Base-by-base conservation (phyloP, 2,888 invertebrate genomes). In the Luperina testacea region DNA sequence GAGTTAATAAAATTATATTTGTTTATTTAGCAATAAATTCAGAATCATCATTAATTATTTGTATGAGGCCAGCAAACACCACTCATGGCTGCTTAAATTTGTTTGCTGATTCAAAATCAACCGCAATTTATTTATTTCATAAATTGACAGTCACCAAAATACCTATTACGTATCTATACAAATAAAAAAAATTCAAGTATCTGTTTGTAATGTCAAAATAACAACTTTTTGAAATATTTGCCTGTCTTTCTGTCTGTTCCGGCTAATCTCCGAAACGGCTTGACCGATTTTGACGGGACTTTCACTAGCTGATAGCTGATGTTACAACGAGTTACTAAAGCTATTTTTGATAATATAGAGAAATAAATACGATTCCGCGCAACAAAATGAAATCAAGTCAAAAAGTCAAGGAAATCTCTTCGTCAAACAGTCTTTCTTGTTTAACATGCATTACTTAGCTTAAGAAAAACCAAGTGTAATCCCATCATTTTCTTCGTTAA, bases 401-500 rank as follows among this genome's bases (percentile, higher is more conserved):
- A 32, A 32, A 32, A 32, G 32, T 32, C 27, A 61, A 61, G 27
- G 17, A 20, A 9, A 64, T 17, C 11, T 11, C 11, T 38, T 13
- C 24, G 0, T 38, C 11, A 38, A 11, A 38, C 24, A 71, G 63
- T 38, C 0, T 48, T 63, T 68, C 42, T 64, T 45, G 5, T 32
- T 45, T n/a, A 24, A 82, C 70, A 77, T 45, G 24, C 45, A 77
- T 63, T 42, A 65, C 15, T 42, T 45, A 45, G 11, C 27, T 51
- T 9, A 5, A 48, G 48, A 65, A 51, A 51, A 72, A 38, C 45
- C 38, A 38, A 8, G 27, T 57, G 24, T 59, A 72, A 72, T 77
- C 38, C 13, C 24, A 71, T 38, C 67, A 84, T 42, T 80, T 70
- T 72, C 73, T 73, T 73, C 24, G 64, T 73, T 84, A 72, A 84